phyloP scores from a whole-genome alignment of 1,140 invertebrate species.

The Lethrus apterus region DNA sequence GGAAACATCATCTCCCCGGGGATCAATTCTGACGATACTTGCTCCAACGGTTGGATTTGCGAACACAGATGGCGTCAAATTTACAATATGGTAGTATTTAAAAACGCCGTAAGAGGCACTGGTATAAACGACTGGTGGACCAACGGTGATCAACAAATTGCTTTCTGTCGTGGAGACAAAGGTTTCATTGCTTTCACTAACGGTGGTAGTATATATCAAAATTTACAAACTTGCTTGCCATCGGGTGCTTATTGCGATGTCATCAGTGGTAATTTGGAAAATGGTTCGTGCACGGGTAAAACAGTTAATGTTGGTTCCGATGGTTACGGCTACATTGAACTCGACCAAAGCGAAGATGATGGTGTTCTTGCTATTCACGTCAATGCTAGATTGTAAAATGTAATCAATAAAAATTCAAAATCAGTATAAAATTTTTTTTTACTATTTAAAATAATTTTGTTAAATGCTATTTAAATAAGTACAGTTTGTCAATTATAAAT shows the following conservation, averaged over 20 bases:
- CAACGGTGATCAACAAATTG: slow-evolving; percentile 65
- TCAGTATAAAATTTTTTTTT: no score
- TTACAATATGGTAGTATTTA: slow-evolving; percentile 69
- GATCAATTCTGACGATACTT: slow-evolving; percentile 56
- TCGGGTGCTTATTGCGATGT: slow-evolving; percentile 80
- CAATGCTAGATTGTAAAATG: slow-evolving; percentile 27
- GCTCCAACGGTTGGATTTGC: slow-evolving; percentile 76
- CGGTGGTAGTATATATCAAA: slow-evolving; percentile 48
- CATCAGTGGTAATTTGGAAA: slow-evolving; percentile 60
- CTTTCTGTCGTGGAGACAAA: slow-evolving; percentile 59
- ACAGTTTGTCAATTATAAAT: no score
- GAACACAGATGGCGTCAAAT: slow-evolving; percentile 85
- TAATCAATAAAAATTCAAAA: no score
- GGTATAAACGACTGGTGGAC: slow-evolving; percentile 61
- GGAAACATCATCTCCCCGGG: slow-evolving; percentile 57
- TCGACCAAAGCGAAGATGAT: slow-evolving; percentile 54
- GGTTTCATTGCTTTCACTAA: slow-evolving; percentile 71
- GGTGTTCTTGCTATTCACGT: slow-evolving; percentile 73
- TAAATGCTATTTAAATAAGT: no score
- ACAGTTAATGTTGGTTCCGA: slow-evolving; percentile 55
- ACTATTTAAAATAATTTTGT: no score
- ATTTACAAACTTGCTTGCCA: slow-evolving; percentile 62
- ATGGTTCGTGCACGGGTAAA: slow-evolving; percentile 65
- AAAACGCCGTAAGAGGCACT: slow-evolving; percentile 53
- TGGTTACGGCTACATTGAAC: slow-evolving; percentile 56